Evolutionary conservation across 2,797 vertebrate genomes (phyloP), one percentile per base, ranked within the genome.

Genomic region (Carduelis carduelis): DNA sequence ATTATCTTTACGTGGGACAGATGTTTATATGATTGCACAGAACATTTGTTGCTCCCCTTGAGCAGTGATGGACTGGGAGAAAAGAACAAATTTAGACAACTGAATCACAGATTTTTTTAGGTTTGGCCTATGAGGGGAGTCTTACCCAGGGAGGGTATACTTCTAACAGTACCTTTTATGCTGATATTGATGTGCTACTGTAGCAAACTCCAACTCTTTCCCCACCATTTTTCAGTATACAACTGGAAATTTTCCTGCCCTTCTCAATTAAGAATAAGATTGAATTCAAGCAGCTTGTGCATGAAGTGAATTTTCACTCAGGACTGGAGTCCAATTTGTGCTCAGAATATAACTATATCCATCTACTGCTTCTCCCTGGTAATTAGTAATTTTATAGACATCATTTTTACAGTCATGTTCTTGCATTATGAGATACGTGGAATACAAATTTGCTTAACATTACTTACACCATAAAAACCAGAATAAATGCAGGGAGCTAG

Each of bases 301-400:
- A 19, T 47, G 7, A 84, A 86, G n/a, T 41, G 79, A 84, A 46
- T 65, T 84, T 76, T 35, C 2, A 26, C 20, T 79, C 11, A 72
- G 50, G 23, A 63, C 13, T 37, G 12, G 20, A 19, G 14, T 86
- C 15, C 30, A 75, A 3, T 78, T 88, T 93, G 21, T 64, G 14
- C 35, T 92, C 57, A 34, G 74, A 92, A 37, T 71, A 43, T 39
- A 71, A 47, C 14, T 78, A 30, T 43, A 86, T 28, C 20, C 11
- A 74, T 66, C 32, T n/a, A 68, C 20, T n/a, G 3, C 24, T 81
- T 92, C 69, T 65, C 22, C 32, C 34, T 24, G 20, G 37, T 87
- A 93, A 86, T 92, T 78, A 90, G 69, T 57, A 57, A 17, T 83
- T 93, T 93, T 41, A 56, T 7, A 17, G 41, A 53, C 26, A 88